Percentiles rank a stretch among this genome's conserved stretches.
These are phyloP conservation scores for Rhegmatorhina hoffmannsi DNA, from an alignment of 2,113 vertebrate genomes.

Conservation along the genomic window DNA sequence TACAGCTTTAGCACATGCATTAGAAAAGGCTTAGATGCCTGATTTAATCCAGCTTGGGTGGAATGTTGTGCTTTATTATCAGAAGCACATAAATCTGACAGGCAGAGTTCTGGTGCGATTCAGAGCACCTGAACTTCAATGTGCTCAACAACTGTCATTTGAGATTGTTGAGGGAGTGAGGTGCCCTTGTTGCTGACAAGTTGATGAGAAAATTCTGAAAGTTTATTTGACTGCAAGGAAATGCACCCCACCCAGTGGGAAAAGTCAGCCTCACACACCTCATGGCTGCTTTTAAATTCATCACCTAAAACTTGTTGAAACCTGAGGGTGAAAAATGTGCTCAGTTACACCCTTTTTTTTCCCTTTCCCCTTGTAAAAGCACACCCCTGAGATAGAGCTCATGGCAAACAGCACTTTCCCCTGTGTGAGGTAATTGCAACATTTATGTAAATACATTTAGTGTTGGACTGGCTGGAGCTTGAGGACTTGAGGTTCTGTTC, in stretches of 20 bases:
- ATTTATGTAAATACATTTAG: not conserved
- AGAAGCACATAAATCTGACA: not conserved
- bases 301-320: slow-evolving; percentile 35
- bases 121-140: not conserved
- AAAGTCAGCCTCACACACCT: not conserved
- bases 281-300: not conserved
- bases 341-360: slow-evolving; percentile 4
- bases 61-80: not conserved
- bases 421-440: not conserved
- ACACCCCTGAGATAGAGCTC: not conserved
- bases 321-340: slow-evolving; percentile 45
- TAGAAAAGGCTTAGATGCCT: not conserved
- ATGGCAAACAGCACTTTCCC: not conserved
- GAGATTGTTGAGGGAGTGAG: not conserved
- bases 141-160: not conserved
- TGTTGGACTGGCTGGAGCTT: not conserved
- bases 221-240: slow-evolving; percentile 40
- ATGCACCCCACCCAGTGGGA: slow-evolving; percentile 11
- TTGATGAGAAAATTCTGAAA: slow-evolving; percentile 4
- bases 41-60: not conserved
- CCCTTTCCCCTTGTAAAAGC: not conserved
- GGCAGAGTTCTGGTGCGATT: not conserved
- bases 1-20: not conserved
- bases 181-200: not conserved
- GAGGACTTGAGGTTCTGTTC: not conserved